Evolutionary conservation across 2,888 invertebrate species (phyloP).

Genomic region (Orchestes rusci): DNA sequence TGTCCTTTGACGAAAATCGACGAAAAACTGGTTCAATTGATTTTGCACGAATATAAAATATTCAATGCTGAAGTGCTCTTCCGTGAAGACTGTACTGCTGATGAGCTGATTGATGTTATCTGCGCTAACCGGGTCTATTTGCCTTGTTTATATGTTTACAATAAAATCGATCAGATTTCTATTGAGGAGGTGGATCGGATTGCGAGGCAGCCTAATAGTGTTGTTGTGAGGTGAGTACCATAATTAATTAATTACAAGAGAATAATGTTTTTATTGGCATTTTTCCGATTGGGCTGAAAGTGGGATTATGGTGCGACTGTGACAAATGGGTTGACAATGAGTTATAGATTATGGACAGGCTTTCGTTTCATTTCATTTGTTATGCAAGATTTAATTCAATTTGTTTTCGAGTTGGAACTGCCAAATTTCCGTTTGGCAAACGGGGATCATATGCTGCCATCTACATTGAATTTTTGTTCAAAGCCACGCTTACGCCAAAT

Average conservation of each 20-base stretch:
- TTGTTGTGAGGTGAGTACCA: conserved; percentile 76
- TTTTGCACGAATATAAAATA: conserved; percentile 97
- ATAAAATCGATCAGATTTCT: conserved; percentile 99
- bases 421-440: no score
- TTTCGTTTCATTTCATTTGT: no score
- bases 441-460: no score
- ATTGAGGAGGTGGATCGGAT: conserved; percentile 97
- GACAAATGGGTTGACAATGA: no score
- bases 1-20: conserved; percentile 87
- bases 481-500: no score
- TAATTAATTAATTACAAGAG: background rate
- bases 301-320: no score
- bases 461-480: no score
- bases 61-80: conserved; percentile 94
- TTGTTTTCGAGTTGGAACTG: no score
- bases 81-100: conserved; percentile 90
- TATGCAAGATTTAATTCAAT: no score
- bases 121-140: conserved; percentile 92
- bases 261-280: background rate
- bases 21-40: conserved; percentile 96
- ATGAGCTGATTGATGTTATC: conserved; percentile 98
- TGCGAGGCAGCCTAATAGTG: conserved; percentile 78
- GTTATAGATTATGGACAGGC: no score
- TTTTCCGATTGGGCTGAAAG: no score
- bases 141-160: conserved; percentile 97